phyloP scores from a whole-genome alignment of 2,113 vertebrate genomes.

The Scophthalmus maximus region DNA sequence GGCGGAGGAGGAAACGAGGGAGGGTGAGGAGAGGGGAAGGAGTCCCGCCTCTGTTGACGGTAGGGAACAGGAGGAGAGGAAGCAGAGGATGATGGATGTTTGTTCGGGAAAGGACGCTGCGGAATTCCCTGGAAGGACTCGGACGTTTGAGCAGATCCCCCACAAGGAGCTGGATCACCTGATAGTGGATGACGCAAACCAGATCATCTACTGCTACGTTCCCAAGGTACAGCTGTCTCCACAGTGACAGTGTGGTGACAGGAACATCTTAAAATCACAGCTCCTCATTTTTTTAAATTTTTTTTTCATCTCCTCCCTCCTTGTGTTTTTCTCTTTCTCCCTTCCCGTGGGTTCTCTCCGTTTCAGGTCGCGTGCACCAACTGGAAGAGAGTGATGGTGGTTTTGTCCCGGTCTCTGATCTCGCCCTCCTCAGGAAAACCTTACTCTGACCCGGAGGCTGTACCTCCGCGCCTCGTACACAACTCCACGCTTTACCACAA shows the following conservation, averaged over 20 bases:
- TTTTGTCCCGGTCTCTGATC: conserved; percentile 88
- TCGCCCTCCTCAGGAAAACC: conserved; percentile 79
- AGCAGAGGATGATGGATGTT: conserved; percentile 82
- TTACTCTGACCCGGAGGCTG: conserved; percentile 81
- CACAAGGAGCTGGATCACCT: conserved; percentile 81
- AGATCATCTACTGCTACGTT: conserved; percentile 95
- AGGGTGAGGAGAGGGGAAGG: conserved; percentile 18
- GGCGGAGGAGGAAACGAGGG: conserved; percentile 13
- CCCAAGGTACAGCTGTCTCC: conserved; percentile 85
- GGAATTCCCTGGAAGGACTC: conserved; percentile 79
- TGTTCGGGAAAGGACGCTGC: conserved; percentile 85
- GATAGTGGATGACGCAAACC: conserved; percentile 93
- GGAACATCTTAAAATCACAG: conserved; percentile 6
- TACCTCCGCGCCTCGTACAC: conserved; percentile 89
- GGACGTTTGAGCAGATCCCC: conserved; percentile 90
- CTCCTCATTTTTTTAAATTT: not conserved
- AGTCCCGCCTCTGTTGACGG: not conserved
- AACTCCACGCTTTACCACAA: conserved; percentile 87
- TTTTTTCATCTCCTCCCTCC: not conserved
- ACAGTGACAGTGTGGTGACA: not conserved
- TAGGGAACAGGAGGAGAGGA: conserved; percentile 84
- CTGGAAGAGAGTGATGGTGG: conserved; percentile 96
- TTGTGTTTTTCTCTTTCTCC: not conserved
- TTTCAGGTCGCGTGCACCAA: conserved; percentile 94
- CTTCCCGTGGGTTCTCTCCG: not conserved